Evolutionary conservation across 2,113 vertebrate species (phyloP).

Genomic region (Steatornis caripensis): DNA sequence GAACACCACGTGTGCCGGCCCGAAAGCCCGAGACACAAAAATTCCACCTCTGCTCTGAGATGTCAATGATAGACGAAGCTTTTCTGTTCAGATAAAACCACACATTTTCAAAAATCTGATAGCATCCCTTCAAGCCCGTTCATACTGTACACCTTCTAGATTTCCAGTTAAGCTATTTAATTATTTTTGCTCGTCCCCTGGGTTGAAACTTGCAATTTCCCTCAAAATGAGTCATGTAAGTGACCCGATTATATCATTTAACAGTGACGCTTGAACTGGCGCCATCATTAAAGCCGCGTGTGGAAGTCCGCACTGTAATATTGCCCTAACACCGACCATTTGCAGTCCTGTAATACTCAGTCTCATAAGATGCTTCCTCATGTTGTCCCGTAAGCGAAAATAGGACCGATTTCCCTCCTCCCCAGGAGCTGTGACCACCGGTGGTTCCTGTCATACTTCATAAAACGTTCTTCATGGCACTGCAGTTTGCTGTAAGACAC

Average conservation of each 20-base stretch:
- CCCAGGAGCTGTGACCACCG: neutral
- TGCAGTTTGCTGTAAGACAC: neutral
- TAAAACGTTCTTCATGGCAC: neutral
- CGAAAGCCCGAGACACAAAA: neutral
- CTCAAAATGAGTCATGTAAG: neutral
- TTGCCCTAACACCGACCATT: neutral
- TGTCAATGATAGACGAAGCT: neutral
- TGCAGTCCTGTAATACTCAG: neutral
- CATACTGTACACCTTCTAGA: neutral
- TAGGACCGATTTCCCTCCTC: neutral
- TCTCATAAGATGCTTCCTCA: neutral
- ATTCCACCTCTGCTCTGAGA: neutral
- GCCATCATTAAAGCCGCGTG: neutral
- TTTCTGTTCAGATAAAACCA: neutral
- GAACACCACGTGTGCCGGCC: neutral
- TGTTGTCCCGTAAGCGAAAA: neutral
- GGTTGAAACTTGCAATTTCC: neutral
- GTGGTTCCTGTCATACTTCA: neutral
- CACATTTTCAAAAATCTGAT: neutral
- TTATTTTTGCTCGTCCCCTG: neutral
- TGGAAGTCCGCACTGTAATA: neutral
- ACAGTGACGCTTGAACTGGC: neutral
- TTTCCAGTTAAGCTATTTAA: neutral
- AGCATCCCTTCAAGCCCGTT: neutral
- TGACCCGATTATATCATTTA: neutral